These are phyloP conservation scores for Drosophila villosipedis DNA, from an alignment of 2,888 invertebrate genomes.

Conservation along the genomic window DNA sequence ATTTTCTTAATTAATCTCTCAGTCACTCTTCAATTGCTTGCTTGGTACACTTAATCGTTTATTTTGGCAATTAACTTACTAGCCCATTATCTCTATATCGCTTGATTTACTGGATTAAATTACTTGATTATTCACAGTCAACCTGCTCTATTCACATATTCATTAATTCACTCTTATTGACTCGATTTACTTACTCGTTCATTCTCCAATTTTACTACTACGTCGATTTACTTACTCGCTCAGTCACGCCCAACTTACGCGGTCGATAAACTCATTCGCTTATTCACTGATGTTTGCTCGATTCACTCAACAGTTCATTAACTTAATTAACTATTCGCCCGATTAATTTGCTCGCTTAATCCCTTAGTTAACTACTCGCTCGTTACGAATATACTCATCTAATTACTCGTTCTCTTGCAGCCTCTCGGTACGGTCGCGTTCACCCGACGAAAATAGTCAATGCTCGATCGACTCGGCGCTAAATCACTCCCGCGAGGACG, in stretches of 20 bases:
- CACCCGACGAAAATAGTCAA: slow-evolving; percentile 89
- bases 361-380: not conserved
- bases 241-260: not conserved
- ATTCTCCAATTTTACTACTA: not conserved
- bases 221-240: not conserved
- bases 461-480: slow-evolving; percentile 94
- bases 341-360: not conserved
- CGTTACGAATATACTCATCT: not conserved
- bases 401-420: slow-evolving; percentile 53
- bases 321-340: not conserved
- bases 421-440: slow-evolving; percentile 91
- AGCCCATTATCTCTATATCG: not conserved
- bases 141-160: not conserved
- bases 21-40: not conserved
- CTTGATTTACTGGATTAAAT: not conserved
- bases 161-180: not conserved
- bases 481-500: slow-evolving; percentile 94
- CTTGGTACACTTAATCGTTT: not conserved
- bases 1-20: not conserved
- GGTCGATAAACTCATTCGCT: not conserved
- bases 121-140: not conserved
- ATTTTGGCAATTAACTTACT: too few relatives aligned
- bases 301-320: not conserved
- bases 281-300: not conserved
- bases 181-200: not conserved